phyloP scores from a whole-genome alignment of 2,113 vertebrate species.

The Marcusenius ussheri region DNA sequence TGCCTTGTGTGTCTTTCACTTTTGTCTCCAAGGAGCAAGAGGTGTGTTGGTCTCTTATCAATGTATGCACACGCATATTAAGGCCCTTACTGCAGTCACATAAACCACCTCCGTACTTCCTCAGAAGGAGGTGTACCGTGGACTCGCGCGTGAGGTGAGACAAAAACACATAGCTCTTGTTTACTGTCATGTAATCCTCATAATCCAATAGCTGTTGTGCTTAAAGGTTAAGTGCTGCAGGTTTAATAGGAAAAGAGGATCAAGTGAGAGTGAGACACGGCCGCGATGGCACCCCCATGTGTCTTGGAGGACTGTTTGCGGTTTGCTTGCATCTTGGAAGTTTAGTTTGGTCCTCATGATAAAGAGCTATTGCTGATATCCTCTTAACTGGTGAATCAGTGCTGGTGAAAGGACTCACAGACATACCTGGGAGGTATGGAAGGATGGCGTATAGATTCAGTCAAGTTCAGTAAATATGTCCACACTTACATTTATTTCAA shows the following conservation, averaged over 20 bases:
- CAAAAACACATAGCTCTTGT: slow-evolving; percentile 46
- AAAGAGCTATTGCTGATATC: background rate
- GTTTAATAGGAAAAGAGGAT: slow-evolving; percentile 42
- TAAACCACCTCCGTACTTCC: slow-evolving; percentile 22
- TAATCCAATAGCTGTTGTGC: slow-evolving; percentile 52
- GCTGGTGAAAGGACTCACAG: background rate
- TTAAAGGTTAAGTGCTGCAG: slow-evolving; percentile 34
- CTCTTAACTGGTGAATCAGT: background rate
- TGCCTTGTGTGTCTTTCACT: background rate
- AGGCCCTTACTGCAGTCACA: background rate
- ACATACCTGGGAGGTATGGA: background rate
- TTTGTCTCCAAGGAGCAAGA: background rate
- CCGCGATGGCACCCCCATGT: slow-evolving; percentile 19
- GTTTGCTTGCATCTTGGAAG: background rate
- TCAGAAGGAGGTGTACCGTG: background rate
- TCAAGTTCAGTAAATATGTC: background rate
- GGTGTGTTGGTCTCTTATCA: background rate
- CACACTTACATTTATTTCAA: background rate
- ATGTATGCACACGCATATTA: background rate
- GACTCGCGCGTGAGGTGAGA: slow-evolving; percentile 26
- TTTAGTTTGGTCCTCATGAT: background rate
- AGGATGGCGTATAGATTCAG: background rate
- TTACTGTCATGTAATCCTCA: slow-evolving; percentile 47
- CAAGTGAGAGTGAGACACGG: slow-evolving; percentile 30
- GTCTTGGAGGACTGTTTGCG: background rate